phyloP scores from a whole-genome alignment of 1,140 invertebrate species.

The Pachypeltis micranthus region DNA sequence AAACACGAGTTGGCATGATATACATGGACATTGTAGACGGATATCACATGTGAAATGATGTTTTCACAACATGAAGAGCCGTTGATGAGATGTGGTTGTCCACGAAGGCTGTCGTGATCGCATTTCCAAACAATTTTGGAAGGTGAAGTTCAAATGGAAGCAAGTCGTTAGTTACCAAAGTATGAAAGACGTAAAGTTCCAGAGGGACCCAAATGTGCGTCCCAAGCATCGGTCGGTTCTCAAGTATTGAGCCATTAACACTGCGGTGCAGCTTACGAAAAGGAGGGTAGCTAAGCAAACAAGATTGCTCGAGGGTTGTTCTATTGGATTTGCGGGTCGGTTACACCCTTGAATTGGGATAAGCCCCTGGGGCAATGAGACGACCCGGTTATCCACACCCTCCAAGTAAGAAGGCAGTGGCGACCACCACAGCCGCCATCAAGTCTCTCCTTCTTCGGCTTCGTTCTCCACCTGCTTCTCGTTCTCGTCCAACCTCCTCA shows the following conservation, averaged over 20 bases:
- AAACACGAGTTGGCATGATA: too few species aligned
- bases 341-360: conserved; percentile 9
- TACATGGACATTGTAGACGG: too few species aligned
- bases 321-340: conserved; percentile 9
- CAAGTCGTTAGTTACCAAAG: too few species aligned
- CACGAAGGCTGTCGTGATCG: too few species aligned
- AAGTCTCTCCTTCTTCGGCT: background rate
- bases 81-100: too few species aligned
- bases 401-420: too few species aligned
- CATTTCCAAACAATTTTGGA: too few species aligned
- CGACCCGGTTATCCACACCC: conserved; percentile 2
- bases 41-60: too few species aligned
- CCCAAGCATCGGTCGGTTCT: too few species aligned
- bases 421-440: background rate
- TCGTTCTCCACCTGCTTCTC: background rate
- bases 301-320: conserved; percentile 9
- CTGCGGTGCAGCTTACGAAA: background rate
- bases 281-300: conserved; percentile 3
- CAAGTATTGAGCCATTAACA: conserved; percentile 1
- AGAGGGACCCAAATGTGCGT: background rate
- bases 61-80: too few species aligned
- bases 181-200: too few species aligned
- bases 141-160: too few species aligned
- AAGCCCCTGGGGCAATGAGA: conserved; percentile 3
- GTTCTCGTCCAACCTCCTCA: background rate